These are phyloP conservation scores for Drosophila peninsularis DNA, from an alignment of 2,888 invertebrate species.

Conservation along the genomic window DNA sequence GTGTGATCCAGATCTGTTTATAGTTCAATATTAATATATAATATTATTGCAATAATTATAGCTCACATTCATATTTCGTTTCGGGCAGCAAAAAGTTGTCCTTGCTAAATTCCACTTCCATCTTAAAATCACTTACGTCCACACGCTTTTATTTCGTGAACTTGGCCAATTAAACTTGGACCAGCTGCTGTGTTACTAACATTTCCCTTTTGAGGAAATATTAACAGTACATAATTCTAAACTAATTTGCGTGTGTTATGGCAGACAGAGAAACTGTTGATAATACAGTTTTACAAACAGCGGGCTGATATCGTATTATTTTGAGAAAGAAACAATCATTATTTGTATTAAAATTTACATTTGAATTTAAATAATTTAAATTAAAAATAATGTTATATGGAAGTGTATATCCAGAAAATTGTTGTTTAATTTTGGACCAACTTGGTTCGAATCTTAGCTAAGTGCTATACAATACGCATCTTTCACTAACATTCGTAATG, in stretches of 20 bases:
- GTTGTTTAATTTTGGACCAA: too few relatives aligned
- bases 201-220: constrained; percentile 22
- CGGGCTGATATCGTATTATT: too few relatives aligned
- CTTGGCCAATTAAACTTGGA: not conserved
- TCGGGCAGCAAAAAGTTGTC: constrained; percentile 88
- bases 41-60: constrained; percentile 36
- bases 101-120: constrained; percentile 86
- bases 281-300: not conserved
- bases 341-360: not conserved
- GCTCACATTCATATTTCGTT: constrained; percentile 93
- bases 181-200: constrained; percentile 35
- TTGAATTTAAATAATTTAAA: not conserved
- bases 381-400: too few relatives aligned
- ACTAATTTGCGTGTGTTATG: not conserved
- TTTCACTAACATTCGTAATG: not conserved
- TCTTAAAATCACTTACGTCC: constrained; percentile 34
- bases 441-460: not conserved
- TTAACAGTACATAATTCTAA: constrained; percentile 20
- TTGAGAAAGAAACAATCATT: not conserved
- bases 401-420: not conserved
- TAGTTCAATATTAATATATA: constrained; percentile 2
- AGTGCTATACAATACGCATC: too few relatives aligned
- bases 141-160: constrained; percentile 36
- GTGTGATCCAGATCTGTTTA: constrained; percentile 96
- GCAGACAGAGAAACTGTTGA: not conserved